Evolutionary conservation across 2,797 vertebrate species (phyloP).

Genomic region (Tadarida brasiliensis): DNA sequence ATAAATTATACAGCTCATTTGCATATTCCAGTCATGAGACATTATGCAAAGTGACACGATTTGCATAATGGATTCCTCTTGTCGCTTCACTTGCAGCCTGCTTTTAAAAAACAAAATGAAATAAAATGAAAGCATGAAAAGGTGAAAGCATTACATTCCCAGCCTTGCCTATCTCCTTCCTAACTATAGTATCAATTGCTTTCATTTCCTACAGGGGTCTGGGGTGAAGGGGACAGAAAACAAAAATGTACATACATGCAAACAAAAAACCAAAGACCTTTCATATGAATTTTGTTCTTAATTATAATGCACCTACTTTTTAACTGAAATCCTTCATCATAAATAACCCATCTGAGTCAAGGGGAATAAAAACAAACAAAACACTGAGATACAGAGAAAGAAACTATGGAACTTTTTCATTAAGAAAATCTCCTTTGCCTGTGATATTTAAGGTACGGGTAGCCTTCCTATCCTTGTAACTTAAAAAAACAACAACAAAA

Average conservation of each 20-base stretch:
- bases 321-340: slow-evolving; percentile 67
- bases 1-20: slow-evolving; percentile 99
- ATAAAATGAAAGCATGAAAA: slow-evolving; percentile 87
- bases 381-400: slow-evolving; percentile 46
- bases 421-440: neutral
- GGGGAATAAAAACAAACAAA: slow-evolving; percentile 11
- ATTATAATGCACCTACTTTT: slow-evolving; percentile 77
- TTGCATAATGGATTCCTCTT: slow-evolving; percentile 99
- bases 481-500: slow-evolving; percentile 75
- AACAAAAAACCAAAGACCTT: slow-evolving; percentile 72
- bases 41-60: slow-evolving; percentile 96
- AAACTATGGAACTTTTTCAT: slow-evolving; percentile 70
- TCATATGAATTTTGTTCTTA: slow-evolving; percentile 61
- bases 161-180: slow-evolving; percentile 76
- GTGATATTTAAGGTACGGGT: neutral
- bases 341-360: slow-evolving; percentile 60
- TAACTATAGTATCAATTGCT: slow-evolving; percentile 65
- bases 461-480: neutral
- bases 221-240: slow-evolving; percentile 48
- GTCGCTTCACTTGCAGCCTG: slow-evolving; percentile 94
- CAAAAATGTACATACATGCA: slow-evolving; percentile 61
- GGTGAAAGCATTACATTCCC: slow-evolving; percentile 83
- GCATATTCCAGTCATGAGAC: slow-evolving; percentile 97
- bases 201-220: slow-evolving; percentile 47
- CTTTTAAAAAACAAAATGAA: slow-evolving; percentile 90